phyloP scores from a whole-genome alignment of 2,113 vertebrate species.

The Nanger granti region DNA sequence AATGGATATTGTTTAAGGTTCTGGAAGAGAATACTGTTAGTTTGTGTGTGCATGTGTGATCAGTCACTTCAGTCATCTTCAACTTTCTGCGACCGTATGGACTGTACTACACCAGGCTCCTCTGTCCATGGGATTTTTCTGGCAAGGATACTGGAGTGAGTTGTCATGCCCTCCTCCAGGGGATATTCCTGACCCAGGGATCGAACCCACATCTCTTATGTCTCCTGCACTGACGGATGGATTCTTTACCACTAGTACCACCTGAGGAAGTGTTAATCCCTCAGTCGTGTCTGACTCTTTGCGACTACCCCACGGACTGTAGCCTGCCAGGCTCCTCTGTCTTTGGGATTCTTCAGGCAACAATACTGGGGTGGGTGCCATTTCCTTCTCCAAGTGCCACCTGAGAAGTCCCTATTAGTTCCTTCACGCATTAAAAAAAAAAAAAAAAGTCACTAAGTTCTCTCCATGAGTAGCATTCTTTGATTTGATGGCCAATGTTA shows the following conservation, averaged over 20 bases:
- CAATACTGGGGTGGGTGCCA: background rate
- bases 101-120: background rate
- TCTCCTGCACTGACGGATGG: accelerated
- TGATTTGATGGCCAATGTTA: background rate
- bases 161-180: background rate
- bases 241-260: background rate
- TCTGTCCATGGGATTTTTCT: background rate
- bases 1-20: background rate
- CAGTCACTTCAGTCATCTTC: background rate
- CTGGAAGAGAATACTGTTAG: background rate
- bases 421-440: background rate
- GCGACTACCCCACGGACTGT: accelerated
- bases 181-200: background rate
- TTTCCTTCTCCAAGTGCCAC: background rate
- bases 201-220: background rate
- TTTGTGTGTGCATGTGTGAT: background rate
- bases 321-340: background rate
- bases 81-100: background rate
- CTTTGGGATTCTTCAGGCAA: background rate
- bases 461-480: background rate
- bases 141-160: background rate
- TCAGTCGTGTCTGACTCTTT: background rate
- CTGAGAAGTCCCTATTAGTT: background rate
- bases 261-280: background rate
- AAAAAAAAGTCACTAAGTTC: background rate